Conservation (phyloP, 2,888 invertebrate species). For the Drosophila neotestacea region DNA sequence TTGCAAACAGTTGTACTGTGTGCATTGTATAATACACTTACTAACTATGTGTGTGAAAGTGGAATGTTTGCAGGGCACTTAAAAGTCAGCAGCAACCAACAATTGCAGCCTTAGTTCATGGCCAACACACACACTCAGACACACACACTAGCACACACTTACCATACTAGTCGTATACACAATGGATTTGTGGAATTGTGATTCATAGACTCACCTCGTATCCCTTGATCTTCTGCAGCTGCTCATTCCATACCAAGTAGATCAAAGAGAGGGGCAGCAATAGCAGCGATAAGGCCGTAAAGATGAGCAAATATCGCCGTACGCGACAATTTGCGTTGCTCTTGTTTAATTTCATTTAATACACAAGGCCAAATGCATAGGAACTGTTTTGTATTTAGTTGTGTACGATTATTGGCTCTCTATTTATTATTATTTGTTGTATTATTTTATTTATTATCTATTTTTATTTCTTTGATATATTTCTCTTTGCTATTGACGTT, state of each 20-base stretch:
- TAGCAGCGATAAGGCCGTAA: conserved; percentile 84
- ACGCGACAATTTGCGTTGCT: conserved; percentile 84
- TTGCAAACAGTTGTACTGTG: conserved; percentile 22
- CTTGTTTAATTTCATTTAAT: conserved; percentile 85
- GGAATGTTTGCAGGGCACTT: conserved; percentile 56
- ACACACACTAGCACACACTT: conserved; percentile 16
- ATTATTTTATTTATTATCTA: conserved; percentile 22
- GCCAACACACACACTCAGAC: conserved; percentile 27
- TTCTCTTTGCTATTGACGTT: conserved; percentile 42
- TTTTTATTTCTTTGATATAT: conserved; percentile 37
- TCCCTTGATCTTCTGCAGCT: conserved; percentile 85
- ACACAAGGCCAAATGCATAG: conserved; percentile 68
- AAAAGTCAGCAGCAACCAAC: conserved; percentile 35
- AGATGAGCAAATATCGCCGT: conserved; percentile 85
- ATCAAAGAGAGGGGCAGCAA: conserved; percentile 84
- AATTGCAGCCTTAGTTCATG: conserved; percentile 44
- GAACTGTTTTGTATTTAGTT: conserved; percentile 57
- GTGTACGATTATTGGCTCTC: conserved; percentile 13
- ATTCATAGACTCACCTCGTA: conserved; percentile 83
- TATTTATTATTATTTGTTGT: conserved; percentile 13
- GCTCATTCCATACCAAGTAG: conserved; percentile 85
- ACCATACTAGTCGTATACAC: conserved; percentile 7
- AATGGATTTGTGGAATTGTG: conserved; percentile 13
- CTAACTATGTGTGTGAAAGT: neutral
- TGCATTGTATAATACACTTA: conserved; percentile 3